phyloP scores from a whole-genome alignment of 2,888 invertebrate species.

The Odontocolon sp. region DNA sequence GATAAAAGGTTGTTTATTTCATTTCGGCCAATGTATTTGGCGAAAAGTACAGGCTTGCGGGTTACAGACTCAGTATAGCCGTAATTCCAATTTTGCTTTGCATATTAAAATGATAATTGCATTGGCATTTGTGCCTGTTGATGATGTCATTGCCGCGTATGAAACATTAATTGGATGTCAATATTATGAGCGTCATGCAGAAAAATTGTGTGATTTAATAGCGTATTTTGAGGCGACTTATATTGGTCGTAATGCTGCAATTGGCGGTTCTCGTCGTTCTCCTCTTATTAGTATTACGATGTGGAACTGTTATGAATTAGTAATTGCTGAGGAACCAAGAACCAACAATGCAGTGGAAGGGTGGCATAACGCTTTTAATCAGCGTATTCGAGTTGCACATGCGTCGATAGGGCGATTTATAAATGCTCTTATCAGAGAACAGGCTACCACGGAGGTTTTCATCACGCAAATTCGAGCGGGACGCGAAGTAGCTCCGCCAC shows the following conservation, averaged over 20 bases:
- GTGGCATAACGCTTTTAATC: slow-evolving; percentile 17
- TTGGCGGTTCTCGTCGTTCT: background rate
- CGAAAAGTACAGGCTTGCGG: background rate
- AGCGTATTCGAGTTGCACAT: slow-evolving; percentile 12
- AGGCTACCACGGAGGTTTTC: background rate
- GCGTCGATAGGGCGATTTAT: slow-evolving; percentile 11
- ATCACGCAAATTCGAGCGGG: slow-evolving; percentile 3
- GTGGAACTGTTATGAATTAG: slow-evolving; percentile 14
- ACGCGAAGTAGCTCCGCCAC: slow-evolving; percentile 6
- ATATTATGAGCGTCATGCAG: background rate
- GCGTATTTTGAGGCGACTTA: slow-evolving; percentile 21
- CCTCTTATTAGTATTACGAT: background rate
- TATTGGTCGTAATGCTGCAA: background rate
- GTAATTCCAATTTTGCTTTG: background rate
- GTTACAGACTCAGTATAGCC: background rate
- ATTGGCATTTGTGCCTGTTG: background rate
- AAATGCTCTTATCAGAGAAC: background rate
- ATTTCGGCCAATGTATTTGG: slow-evolving; percentile 10
- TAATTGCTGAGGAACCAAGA: background rate
- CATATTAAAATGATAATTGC: slow-evolving; percentile 1
- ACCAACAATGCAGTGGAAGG: slow-evolving; percentile 12
- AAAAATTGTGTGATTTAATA: background rate
- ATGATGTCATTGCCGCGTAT: background rate
- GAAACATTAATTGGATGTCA: background rate
- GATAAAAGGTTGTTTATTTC: slow-evolving; percentile 4